Evolutionary conservation across 2,113 vertebrate species (phyloP), one percentile per base, ranked within the genome.

Genomic region (Ifrita kowaldi): DNA sequence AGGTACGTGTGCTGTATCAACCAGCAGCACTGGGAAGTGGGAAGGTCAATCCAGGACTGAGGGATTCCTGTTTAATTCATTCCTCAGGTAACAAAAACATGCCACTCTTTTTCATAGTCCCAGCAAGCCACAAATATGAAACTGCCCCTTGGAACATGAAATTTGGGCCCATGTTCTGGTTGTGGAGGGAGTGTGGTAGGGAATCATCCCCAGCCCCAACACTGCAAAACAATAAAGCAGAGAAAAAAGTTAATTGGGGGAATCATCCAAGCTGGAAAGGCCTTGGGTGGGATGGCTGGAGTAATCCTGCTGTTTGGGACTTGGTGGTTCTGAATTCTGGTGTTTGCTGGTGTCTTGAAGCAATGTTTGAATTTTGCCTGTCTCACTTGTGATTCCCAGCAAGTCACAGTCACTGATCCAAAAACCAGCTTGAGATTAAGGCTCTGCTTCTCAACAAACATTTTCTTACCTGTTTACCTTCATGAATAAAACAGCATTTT

Each of bases 1-100:
- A n/a, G 16, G n/a, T 18, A 19, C 0, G 0, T 1, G 4, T 67
- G 49, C 42, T 32, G 8, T 16, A 16, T 37, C 41, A 6, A 6
- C 13, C 46, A 46, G 19, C 60, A 56, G 67, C 11, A 3, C 62
- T 44, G 47, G 86, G 63, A 67, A 53, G 11, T 26, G 24, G 42
- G 39, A 57, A 23, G 3, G 49, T 55, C 23, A 33, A 2, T 28
- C 41, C 65, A 68, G 32, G 53, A 23, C 53, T 37, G 49, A 55
- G 17, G 39, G 55, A 26, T 65, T 50, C 12, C 37, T 20, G 5
- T 24, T 83, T 18, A 23, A 49, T 44, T 89, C 9, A 39, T 49
- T 83, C 56, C 39, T 75, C 23, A 4, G 56, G 37, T 75, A 35
- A 62, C 9, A 64, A 21, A 76, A 93, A n/a, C 7, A 8, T 2